Evolutionary conservation across 2,113 vertebrate genomes (phyloP).

Genomic region (Python bivittatus): DNA sequence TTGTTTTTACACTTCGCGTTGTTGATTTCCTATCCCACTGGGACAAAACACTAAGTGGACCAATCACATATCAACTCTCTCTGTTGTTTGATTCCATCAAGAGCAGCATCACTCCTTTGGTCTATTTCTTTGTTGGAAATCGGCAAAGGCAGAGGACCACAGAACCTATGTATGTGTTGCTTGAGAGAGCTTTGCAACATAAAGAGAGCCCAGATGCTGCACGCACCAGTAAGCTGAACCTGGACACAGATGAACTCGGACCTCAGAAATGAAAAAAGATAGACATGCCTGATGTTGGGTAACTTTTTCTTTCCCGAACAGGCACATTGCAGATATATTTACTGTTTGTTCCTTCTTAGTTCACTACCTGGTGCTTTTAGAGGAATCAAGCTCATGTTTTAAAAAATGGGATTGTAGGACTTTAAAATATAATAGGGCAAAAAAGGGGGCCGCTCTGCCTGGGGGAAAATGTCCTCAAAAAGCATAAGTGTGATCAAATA

Average conservation of each 20-base stretch:
- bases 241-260: neutral
- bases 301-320: neutral
- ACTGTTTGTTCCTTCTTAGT: neutral
- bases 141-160: neutral
- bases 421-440: neutral
- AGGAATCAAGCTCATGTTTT: neutral
- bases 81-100: constrained; percentile 22
- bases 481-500: neutral
- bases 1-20: constrained; percentile 9
- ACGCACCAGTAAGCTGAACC: neutral
- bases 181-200: neutral
- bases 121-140: neutral
- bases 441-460: neutral
- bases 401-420: neutral
- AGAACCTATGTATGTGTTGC: neutral
- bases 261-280: neutral
- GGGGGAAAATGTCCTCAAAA: neutral
- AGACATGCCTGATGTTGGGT: neutral
- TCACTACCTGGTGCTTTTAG: neutral
- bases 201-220: neutral
- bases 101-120: neutral
- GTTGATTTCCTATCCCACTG: neutral
- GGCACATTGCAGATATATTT: neutral
- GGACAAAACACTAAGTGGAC: neutral
- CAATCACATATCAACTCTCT: constrained; percentile 8